Evolutionary conservation across 53 echinoderm and acorn worm species (phyloP), one percentile per base, ranked within the genome.

Genomic region (Zoroaster sp.): DNA sequence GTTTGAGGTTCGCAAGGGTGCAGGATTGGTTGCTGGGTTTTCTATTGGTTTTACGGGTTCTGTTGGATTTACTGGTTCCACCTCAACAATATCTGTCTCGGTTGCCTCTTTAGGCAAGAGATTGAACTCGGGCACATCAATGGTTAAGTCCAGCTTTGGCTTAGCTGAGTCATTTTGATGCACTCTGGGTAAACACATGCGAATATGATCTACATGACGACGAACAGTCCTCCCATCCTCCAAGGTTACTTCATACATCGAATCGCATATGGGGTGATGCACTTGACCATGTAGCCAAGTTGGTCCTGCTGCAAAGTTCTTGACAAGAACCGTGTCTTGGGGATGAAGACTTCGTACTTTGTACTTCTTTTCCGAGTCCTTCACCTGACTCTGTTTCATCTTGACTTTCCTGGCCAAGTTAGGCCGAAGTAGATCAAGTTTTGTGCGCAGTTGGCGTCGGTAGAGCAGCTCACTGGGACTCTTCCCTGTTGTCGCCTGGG

Each of bases 201-300:
- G 30, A 2, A 87, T 51, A 14, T 87, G 39, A 53, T 88, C 88
- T n/a, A 55, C 25, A 31, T 88, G 77, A 10, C 88, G 59, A 52
- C 88, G 11, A 17, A 88, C 75, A 41, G 25, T n/a, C 54, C 88
- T 39, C 4, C 77, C 77, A 30, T 77, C 88, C 30, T 55, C 67
- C 10, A 88, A 37, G 51, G 74, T 10, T 25, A 88, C 59, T 40
- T 18, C 88, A 76, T n/a, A 88, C 66, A 88, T 40, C 14, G 34
- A 20, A 15, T 43, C 44, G n/a, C 44, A 44, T 7, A 44, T 44
- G n/a, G 44, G 44, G 44, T 44, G 44, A 31, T 3, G 17, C n/a
- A n/a, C 14, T 33, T 34, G 70, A 11, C 33, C 35, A 3, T 42
- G 7, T 73, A 17, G 5, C n/a, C 76, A 76, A 18, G 40, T 76